Conservation (phyloP, 2,797 vertebrate genomes). For the Prionace glauca region DNA sequence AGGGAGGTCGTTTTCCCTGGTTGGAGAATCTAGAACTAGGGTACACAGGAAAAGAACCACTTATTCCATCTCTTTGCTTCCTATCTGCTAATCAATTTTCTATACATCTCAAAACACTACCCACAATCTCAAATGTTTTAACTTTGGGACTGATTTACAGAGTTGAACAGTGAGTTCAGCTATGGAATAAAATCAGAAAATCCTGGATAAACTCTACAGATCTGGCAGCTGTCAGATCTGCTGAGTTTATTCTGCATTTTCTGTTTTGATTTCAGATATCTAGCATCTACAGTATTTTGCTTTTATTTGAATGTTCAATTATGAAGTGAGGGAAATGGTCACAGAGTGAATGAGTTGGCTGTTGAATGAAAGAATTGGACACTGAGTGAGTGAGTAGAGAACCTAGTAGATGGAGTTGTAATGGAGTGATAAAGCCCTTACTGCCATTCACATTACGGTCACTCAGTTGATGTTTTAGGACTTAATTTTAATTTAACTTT, state of each 20-base stretch:
- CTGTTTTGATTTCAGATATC: too few species aligned
- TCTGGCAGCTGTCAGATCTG: too few species aligned
- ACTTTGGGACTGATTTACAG: neutral
- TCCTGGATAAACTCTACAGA: too few species aligned
- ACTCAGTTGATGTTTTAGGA: neutral
- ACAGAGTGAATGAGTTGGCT: neutral
- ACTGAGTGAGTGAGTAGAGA: neutral
- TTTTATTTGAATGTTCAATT: neutral
- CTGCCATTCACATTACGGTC: neutral
- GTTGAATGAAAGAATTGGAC: neutral
- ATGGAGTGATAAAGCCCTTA: neutral
- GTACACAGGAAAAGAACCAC: too few species aligned
- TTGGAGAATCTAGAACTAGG: too few species aligned
- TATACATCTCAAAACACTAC: too few species aligned
- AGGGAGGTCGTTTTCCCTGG: too few species aligned
- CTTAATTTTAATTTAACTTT: neutral
- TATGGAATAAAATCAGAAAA: neutral
- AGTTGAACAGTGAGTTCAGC: neutral
- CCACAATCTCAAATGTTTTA: too few species aligned
- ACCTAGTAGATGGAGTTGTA: neutral
- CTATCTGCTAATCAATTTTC: too few species aligned
- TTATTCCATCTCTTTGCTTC: too few species aligned
- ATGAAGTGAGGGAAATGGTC: neutral
- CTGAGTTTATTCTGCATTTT: too few species aligned
- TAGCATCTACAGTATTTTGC: too few species aligned